Base-by-base conservation (phyloP, 2,113 vertebrate species). In the Lutjanus erythropterus region DNA sequence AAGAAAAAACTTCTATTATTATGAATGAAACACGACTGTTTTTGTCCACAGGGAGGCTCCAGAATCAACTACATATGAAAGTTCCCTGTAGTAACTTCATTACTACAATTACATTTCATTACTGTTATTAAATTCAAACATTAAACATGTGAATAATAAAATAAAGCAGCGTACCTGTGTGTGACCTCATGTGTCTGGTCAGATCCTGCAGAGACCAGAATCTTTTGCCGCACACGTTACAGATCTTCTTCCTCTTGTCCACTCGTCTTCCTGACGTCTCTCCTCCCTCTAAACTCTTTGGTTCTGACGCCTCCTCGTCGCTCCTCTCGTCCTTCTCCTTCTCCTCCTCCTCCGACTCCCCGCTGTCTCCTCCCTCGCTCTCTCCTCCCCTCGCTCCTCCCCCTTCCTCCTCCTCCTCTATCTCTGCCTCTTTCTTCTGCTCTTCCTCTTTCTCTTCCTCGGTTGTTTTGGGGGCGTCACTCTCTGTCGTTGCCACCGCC, bases 181-280 rank as follows among this genome's bases (percentile, higher is more conserved):
- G 98, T 25, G 98, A 99, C 87, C 98, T 91, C 96, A 97, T 99
- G 92, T 99, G 98, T 74, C 98, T 90, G 0, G 98, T 99, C 90
- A 99, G 95, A 93, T 99, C 98, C 93, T 99, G 98, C 83, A 99
- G 96, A 19, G 97, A 99, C 98, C 98, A 99, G 95, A 99, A 99
- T 39, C 98, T 94, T 86, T 99, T 99, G 70, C 94, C 96, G 80
- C 98, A 99, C 60, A 99, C 97, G 10, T 91, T 96, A 89, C 98
- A 99, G 84, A 99, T 96, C 91, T 99, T 99, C 93, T 99, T 99
- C 92, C 98, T 96, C 94, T 99, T 99, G 93, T 99, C 98, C 0
- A 97, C 94, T 78, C 98, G 97, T 37, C 89, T 75, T 74, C 79
- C 86, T 4, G 23, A 83, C 85, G 79, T 69, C 83, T 79, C 91